Conservation (phyloP, 2,113 vertebrate species). For the Cavia porcellus region DNA sequence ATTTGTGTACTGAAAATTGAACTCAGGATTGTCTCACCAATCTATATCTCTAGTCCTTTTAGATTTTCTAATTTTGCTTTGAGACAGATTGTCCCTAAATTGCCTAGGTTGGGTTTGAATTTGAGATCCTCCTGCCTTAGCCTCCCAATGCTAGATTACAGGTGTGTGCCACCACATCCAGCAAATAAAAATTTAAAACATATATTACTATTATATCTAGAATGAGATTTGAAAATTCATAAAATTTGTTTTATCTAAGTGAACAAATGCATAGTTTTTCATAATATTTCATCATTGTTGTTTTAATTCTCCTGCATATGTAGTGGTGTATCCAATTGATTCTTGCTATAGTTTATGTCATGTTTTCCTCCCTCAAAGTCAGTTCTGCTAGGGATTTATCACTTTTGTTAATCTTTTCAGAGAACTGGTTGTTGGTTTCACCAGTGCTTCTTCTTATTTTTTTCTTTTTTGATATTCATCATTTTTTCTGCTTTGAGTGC, state of each 20-base stretch:
- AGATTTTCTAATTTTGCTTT: not conserved
- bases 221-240: constrained; percentile 15
- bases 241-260: constrained; percentile 35
- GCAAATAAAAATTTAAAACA: not conserved
- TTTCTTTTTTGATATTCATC: not conserved
- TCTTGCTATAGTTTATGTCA: not conserved
- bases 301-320: not conserved
- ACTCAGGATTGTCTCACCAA: not conserved
- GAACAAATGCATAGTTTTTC: not conserved
- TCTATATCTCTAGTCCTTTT: not conserved
- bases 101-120: not conserved
- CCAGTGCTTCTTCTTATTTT: not conserved
- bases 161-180: not conserved
- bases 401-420: not conserved
- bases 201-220: not conserved
- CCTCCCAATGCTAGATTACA: not conserved
- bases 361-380: not conserved
- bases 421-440: not conserved
- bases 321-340: not conserved
- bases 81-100: not conserved
- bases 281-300: not conserved
- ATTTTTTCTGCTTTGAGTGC: not conserved
- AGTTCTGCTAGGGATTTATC: not conserved
- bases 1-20: not conserved
- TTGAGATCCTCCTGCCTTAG: not conserved